Conservation (phyloP, 2,888 invertebrate genomes). For the Diplazon laetatorius region DNA sequence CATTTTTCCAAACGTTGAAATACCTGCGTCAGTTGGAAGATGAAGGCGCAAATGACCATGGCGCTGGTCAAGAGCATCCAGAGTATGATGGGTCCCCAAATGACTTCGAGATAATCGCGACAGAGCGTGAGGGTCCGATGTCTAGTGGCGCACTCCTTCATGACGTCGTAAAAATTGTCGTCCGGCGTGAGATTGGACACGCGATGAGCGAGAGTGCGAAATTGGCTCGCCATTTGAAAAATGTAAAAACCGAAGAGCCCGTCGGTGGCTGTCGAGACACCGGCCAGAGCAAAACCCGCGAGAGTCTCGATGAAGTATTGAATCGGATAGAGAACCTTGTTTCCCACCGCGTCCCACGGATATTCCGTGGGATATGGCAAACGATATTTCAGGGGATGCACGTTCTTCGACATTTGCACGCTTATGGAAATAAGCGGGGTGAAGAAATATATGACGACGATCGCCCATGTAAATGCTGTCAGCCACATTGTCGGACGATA, state of each 20-base stretch:
- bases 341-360: constrained; percentile 64
- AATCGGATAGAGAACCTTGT: constrained; percentile 59
- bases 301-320: constrained; percentile 61
- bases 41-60: constrained; percentile 68
- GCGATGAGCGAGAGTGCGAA: constrained; percentile 63
- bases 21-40: constrained; percentile 71
- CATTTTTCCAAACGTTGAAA: neutral
- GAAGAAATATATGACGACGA: constrained; percentile 37
- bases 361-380: constrained; percentile 61
- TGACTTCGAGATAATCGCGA: constrained; percentile 61
- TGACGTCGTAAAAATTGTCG: constrained; percentile 42
- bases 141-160: constrained; percentile 61
- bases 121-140: constrained; percentile 64
- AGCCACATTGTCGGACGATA: constrained; percentile 44
- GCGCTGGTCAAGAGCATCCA: constrained; percentile 69
- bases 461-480: constrained; percentile 22
- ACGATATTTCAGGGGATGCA: constrained; percentile 53
- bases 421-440: constrained; percentile 56
- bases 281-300: constrained; percentile 35
- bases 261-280: constrained; percentile 66
- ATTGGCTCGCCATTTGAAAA: constrained; percentile 69
- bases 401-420: constrained; percentile 44
- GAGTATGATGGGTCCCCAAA: constrained; percentile 71
- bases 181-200: constrained; percentile 48
- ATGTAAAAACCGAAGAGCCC: constrained; percentile 69